These are phyloP conservation scores for Sinhomidia bicolor DNA, from an alignment of 2,888 invertebrate genomes.

Conservation along the genomic window DNA sequence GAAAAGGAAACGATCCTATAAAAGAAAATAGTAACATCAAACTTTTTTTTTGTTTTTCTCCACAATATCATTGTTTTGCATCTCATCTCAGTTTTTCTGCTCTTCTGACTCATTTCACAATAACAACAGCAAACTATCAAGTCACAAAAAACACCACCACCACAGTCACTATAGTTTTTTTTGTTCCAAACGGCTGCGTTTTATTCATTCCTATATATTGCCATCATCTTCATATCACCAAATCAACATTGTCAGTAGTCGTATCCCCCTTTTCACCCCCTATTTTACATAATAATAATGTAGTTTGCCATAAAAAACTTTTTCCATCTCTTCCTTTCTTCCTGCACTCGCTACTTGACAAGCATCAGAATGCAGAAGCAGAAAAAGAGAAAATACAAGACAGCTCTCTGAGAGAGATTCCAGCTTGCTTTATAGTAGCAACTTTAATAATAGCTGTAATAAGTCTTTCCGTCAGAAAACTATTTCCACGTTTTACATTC, in stretches of 20 bases:
- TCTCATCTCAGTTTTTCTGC: slow-evolving; percentile 18
- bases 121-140: slow-evolving; percentile 13
- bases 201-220: slow-evolving; percentile 1
- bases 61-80: neutral
- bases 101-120: slow-evolving; percentile 54
- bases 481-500: neutral
- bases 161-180: neutral
- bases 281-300: slow-evolving; percentile 9
- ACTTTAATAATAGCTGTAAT: neutral
- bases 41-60: neutral
- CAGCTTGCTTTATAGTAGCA: neutral
- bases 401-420: too few species aligned
- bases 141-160: neutral
- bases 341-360: too few species aligned
- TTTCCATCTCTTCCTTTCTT: too few species aligned
- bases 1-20: neutral
- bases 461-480: neutral
- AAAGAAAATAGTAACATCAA: slow-evolving; percentile 19
- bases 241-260: neutral
- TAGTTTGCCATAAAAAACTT: too few species aligned
- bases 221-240: neutral
- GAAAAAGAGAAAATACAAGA: neutral
- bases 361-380: neutral
- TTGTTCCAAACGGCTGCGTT: slow-evolving; percentile 49
- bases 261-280: neutral